Evolutionary conservation across 2,888 invertebrate species (phyloP).

Genomic region (Leistus spinibarbis): DNA sequence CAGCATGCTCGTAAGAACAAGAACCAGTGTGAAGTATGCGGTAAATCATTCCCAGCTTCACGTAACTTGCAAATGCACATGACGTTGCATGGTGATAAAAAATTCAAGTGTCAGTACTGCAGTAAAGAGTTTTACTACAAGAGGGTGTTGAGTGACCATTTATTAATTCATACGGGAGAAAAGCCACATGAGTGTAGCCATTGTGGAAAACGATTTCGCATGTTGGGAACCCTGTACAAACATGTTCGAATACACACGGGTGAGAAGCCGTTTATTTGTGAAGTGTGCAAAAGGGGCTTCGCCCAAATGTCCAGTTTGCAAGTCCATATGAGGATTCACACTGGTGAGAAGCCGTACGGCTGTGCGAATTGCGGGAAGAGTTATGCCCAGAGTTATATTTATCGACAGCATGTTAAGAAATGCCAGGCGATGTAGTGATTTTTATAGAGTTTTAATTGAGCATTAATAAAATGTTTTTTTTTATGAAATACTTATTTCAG

Average conservation of each 20-base stretch:
- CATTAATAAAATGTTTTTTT: too few species aligned
- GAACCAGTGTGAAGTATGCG: background rate
- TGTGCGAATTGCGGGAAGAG: background rate
- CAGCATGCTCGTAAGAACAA: background rate
- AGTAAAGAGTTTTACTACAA: background rate
- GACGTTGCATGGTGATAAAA: background rate
- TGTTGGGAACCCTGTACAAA: too few species aligned
- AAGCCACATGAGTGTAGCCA: background rate
- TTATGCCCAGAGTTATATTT: background rate
- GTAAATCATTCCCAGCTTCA: background rate
- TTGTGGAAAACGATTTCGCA: too few species aligned
- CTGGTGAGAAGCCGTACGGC: background rate
- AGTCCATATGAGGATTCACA: too few species aligned
- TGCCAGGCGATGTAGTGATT: background rate
- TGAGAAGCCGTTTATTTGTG: too few species aligned
- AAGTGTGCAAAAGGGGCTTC: too few species aligned
- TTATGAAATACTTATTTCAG: background rate
- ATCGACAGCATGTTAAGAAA: background rate
- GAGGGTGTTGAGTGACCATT: background rate
- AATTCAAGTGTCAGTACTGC: background rate
- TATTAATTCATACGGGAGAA: background rate
- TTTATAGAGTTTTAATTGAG: too few species aligned
- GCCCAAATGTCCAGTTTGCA: too few species aligned
- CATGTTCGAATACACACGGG: too few species aligned
- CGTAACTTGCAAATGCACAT: background rate